Conservation (phyloP, 2,113 vertebrate species). For the Sinocyclocheilus anophthalmus region DNA sequence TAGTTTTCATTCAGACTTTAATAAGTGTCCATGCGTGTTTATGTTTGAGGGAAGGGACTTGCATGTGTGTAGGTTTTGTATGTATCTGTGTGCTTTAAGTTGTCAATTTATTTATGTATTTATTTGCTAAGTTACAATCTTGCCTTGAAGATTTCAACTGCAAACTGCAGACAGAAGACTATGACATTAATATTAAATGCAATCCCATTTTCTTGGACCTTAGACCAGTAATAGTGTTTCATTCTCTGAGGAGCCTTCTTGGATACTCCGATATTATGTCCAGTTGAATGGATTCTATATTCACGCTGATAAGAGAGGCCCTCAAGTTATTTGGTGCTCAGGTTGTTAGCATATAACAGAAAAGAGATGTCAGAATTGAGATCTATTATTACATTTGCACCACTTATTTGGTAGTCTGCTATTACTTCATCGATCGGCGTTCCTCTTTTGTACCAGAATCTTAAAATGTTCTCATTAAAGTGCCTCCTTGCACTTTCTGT, state of each 20-base stretch:
- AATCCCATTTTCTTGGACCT: not conserved
- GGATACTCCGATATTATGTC: conserved; percentile 2
- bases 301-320: not conserved
- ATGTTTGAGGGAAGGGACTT: conserved; percentile 17
- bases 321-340: conserved; percentile 29
- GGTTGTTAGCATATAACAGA: not conserved
- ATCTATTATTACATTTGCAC: not conserved
- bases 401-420: conserved; percentile 25
- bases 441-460: conserved; percentile 57
- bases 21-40: conserved; percentile 20
- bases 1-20: not conserved
- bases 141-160: conserved; percentile 75
- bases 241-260: conserved; percentile 7
- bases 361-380: conserved; percentile 3
- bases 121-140: conserved; percentile 69
- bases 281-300: conserved; percentile 39
- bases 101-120: conserved; percentile 56
- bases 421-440: conserved; percentile 27
- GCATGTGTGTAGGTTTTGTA: conserved; percentile 26
- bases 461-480: conserved; percentile 72
- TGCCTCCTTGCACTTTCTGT: conserved; percentile 81
- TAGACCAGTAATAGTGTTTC: not conserved
- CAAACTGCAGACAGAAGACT: conserved; percentile 62
- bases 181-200: conserved; percentile 40
- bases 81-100: conserved; percentile 61